A percentile compares a stretch with the other conserved stretches of the same genome.
phyloP scores from a whole-genome alignment of 2,888 invertebrate genomes.

The Amphipyra tragopoginis region DNA sequence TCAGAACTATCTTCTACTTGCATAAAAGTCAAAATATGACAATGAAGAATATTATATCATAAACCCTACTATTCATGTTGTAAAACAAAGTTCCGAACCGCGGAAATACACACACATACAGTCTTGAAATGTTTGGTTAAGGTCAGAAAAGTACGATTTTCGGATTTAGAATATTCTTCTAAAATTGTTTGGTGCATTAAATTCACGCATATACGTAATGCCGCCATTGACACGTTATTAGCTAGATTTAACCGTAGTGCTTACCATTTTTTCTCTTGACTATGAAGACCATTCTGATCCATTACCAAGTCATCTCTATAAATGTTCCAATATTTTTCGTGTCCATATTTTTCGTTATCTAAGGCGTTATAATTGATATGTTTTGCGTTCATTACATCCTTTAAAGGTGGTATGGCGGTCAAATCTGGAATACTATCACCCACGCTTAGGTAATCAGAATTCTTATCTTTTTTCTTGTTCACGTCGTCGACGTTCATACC shows the following conservation, averaged over 20 bases:
- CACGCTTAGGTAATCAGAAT: conserved; percentile 46
- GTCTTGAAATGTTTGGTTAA: no score
- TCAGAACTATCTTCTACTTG: no score
- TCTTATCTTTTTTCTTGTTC: conserved; percentile 44
- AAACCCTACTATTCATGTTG: no score
- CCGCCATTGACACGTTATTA: no score
- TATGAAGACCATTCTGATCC: conserved; percentile 38
- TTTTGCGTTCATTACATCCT: conserved; percentile 46
- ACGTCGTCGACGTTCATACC: conserved; percentile 34
- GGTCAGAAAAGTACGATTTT: no score
- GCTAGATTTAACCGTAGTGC: background rate
- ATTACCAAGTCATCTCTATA: conserved; percentile 43
- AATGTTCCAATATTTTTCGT: conserved; percentile 46
- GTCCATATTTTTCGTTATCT: conserved; percentile 40
- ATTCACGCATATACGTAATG: no score
- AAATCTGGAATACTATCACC: conserved; percentile 43
- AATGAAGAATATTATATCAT: no score
- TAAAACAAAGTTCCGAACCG: no score
- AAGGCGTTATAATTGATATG: conserved; percentile 41
- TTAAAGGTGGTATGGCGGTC: conserved; percentile 40
- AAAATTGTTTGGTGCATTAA: no score
- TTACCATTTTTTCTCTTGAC: conserved; percentile 69
- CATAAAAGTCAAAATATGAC: no score
- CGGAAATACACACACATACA: no score
- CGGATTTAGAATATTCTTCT: no score